A percentile compares a stretch with the other conserved stretches of the same genome.
Conservation (phyloP, 2,888 invertebrate genomes). For the Synergus japonicus region DNA sequence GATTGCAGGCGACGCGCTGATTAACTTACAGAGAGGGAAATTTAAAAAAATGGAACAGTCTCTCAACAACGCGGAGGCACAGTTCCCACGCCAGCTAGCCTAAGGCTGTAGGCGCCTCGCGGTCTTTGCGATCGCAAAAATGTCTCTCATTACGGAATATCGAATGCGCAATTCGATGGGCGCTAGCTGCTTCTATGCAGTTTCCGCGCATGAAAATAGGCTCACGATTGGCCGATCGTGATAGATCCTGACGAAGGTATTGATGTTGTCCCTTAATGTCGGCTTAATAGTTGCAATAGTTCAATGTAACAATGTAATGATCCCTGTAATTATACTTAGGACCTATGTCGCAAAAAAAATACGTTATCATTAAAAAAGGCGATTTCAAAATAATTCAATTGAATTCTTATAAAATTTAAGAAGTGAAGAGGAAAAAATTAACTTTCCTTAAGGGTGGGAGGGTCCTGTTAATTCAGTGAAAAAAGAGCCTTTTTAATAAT, state of each 20-base stretch:
- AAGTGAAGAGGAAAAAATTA: too few species aligned
- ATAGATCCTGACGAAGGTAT: conserved; percentile 21
- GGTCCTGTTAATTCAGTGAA: too few species aligned
- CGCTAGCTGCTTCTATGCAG: conserved; percentile 42
- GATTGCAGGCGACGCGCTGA: conserved; percentile 19
- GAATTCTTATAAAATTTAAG: too few species aligned
- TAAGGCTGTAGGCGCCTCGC: conserved; percentile 26
- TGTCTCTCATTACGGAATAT: conserved; percentile 58
- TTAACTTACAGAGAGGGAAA: conserved; percentile 33
- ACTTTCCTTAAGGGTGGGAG: too few species aligned
- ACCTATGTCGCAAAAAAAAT: not conserved
- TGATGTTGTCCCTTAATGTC: conserved; percentile 31
- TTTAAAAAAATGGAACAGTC: conserved; percentile 29
- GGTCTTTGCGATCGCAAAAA: conserved; percentile 49
- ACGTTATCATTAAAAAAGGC: not conserved
- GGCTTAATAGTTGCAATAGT: not conserved
- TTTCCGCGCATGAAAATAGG: conserved; percentile 42
- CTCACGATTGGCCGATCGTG: conserved; percentile 43
- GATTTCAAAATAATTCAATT: too few species aligned
- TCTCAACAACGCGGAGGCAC: not conserved
- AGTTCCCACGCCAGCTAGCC: conserved; percentile 40
- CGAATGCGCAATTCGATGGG: conserved; percentile 52
- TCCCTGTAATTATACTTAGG: not conserved
- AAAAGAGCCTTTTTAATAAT: too few species aligned
- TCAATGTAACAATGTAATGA: not conserved